phyloP scores from a whole-genome alignment of 2,113 vertebrate species.

The Narcine bancroftii region DNA sequence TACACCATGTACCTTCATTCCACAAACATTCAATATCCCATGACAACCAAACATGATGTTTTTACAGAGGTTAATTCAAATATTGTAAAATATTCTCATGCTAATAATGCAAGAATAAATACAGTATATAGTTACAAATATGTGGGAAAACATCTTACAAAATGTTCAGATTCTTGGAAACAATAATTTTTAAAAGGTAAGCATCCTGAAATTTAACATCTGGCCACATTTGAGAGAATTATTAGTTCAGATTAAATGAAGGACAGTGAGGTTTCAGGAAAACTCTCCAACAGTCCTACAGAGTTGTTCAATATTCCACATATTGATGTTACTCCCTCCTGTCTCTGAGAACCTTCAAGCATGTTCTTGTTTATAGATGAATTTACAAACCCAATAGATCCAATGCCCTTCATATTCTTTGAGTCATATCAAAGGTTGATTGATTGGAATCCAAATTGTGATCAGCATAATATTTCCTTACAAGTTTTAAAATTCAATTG shows the following conservation, averaged over 20 bases:
- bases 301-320: neutral
- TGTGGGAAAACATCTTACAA: neutral
- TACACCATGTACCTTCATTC: neutral
- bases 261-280: neutral
- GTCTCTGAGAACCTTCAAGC: neutral
- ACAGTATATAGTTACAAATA: neutral
- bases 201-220: neutral
- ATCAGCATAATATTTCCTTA: neutral
- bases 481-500: neutral
- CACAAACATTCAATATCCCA: neutral
- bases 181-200: neutral
- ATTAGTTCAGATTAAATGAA: neutral
- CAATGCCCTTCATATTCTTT: neutral
- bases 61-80: neutral
- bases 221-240: neutral
- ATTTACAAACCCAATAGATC: neutral
- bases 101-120: neutral
- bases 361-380: neutral
- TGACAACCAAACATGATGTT: neutral
- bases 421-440: neutral
- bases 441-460: neutral
- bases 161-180: neutral
- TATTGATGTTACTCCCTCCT: neutral
- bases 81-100: neutral
- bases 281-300: neutral